phyloP scores from a whole-genome alignment of 2,113 vertebrate species.

The Cynopterus brachyotis region DNA sequence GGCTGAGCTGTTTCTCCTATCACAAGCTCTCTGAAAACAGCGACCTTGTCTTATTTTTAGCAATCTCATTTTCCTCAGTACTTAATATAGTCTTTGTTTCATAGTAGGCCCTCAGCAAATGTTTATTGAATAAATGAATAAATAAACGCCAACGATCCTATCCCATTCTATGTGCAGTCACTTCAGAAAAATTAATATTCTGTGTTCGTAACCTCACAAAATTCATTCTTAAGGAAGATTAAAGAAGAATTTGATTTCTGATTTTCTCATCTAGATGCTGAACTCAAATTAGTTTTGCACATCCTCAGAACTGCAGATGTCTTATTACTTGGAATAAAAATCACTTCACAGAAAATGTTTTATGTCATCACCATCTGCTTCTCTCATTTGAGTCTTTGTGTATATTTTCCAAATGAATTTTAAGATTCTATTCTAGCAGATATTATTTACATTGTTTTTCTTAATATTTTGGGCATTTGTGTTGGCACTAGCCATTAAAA shows the following conservation, averaged over 20 bases:
- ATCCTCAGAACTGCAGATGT: neutral
- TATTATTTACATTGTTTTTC: slow-evolving; percentile 4
- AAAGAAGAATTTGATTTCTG: neutral
- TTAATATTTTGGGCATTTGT: neutral
- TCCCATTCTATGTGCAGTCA: neutral
- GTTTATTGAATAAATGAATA: neutral
- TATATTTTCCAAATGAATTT: neutral
- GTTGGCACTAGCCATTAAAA: neutral
- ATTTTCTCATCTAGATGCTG: slow-evolving; percentile 1
- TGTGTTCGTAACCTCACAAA: neutral
- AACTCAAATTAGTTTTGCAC: neutral
- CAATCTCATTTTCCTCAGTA: neutral
- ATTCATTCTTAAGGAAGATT: neutral
- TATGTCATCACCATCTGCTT: neutral
- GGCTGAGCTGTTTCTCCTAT: neutral
- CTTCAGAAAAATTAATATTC: slow-evolving; percentile 20
- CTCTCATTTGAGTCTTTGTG: neutral
- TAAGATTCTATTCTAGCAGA: neutral
- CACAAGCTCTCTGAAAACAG: neutral
- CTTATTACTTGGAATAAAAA: slow-evolving; percentile 40
- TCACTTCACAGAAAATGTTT: neutral
- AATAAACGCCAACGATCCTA: neutral
- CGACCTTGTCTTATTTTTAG: neutral
- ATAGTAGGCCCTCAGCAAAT: neutral
- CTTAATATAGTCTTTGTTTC: neutral